A percentile compares a stretch with the other conserved stretches of the same genome.
Evolutionary conservation across 2,888 invertebrate genomes (phyloP).

Genomic region (Gymnocheta viridis): DNA sequence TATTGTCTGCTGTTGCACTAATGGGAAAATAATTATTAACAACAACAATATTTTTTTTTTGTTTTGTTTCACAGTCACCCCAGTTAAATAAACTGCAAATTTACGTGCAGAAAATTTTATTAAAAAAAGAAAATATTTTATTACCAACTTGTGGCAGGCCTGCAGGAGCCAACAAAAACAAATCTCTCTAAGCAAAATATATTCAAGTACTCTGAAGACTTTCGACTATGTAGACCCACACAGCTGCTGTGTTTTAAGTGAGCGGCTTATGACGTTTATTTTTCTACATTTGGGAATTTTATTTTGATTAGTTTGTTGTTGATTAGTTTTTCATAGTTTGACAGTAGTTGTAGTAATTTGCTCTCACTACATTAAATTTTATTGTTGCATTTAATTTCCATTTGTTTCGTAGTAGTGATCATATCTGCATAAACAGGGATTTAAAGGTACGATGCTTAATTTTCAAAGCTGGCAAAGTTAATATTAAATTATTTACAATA

Average conservation of each 20-base stretch:
- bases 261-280: slow-evolving; percentile 5
- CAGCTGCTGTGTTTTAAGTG: slow-evolving; percentile 20
- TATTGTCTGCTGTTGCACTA: slow-evolving; percentile 47
- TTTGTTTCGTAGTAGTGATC: neutral
- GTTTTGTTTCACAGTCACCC: slow-evolving; percentile 30
- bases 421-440: neutral
- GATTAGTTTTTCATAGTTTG: neutral
- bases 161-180: slow-evolving; percentile 30
- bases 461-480: no score
- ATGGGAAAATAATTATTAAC: slow-evolving; percentile 69
- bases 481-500: no score
- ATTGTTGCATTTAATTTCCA: slow-evolving; percentile 36
- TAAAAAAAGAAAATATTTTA: slow-evolving; percentile 32
- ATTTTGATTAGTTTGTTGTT: slow-evolving; percentile 4
- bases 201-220: slow-evolving; percentile 3
- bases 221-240: neutral
- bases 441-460: neutral
- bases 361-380: slow-evolving; percentile 29
- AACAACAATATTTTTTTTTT: slow-evolving; percentile 29
- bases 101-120: slow-evolving; percentile 60
- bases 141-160: slow-evolving; percentile 59
- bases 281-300: neutral
- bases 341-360: slow-evolving; percentile 39
- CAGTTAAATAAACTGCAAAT: slow-evolving; percentile 56
- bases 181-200: slow-evolving; percentile 14